Base-by-base conservation (phyloP, 2,888 invertebrate species). In the Drosophila emarginata region DNA sequence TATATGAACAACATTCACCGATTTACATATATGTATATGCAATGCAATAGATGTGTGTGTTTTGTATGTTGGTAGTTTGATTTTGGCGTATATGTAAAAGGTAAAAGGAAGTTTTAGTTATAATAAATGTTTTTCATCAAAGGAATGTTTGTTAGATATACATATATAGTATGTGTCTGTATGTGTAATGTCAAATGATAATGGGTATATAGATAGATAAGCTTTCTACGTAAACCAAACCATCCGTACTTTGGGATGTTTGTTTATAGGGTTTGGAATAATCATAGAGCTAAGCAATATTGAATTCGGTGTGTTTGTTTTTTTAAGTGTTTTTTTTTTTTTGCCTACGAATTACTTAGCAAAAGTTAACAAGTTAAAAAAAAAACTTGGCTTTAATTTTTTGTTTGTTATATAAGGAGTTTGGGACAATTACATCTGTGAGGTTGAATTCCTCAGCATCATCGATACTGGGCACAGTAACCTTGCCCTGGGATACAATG, bases 401-500 rank as follows among this genome's bases (percentile, higher is more conserved):
- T 45, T 45, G 11, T 32, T 32, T 32, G 45, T 45, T 45, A 21
- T 18, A 21, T 57, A 51, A 45, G 62, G 58, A 61, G 67, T 67
- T 76, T 56, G 59, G 79, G 72, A 64, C 75, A 91, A 91, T 96
- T 96, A 96, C 96, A 93, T 96, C 96, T 89, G 96, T 96, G 91
- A 95, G 93, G 78, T 75, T 80, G 94, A 96, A 95, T 94, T 98
- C 98, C 93, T 97, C 97, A 89, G 94, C 94, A 93, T 98, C 98
- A 93, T 98, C 97, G 91, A 98, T 95, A 93, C 95, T 95, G 91
- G 98, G 96, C 92, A 98, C 98, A 89, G 96, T 96, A 88, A 95
- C 95, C 94, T 97, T 97, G 93, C 98, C 98, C 94, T 98, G 98
- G 92, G 97, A 95, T 92, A 97, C 94, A 95, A 96, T 97, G 94